Percentiles rank a stretch among this genome's conserved stretches.
phyloP scores from a whole-genome alignment of 2,113 vertebrate species.

The Esox niger region DNA sequence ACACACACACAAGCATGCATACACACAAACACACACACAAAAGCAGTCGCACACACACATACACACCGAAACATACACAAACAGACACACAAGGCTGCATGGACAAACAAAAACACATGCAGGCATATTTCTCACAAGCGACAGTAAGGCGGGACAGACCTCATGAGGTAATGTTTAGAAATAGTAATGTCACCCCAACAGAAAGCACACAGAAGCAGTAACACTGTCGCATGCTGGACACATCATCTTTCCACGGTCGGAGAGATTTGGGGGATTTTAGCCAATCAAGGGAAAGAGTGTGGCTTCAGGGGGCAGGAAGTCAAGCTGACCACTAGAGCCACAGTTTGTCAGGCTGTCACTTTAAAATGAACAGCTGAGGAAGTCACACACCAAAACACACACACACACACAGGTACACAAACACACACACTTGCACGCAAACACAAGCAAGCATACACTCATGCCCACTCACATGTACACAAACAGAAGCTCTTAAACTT shows the following conservation, averaged over 20 bases:
- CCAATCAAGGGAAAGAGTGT: constrained; percentile 55
- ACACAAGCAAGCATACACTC: constrained; percentile 14
- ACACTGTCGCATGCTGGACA: not conserved
- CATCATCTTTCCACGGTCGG: not conserved
- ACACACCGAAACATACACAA: not conserved
- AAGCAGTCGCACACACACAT: not conserved
- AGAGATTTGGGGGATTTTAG: constrained; percentile 37
- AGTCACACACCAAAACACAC: constrained; percentile 33
- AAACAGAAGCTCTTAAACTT: not conserved
- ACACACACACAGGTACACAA: constrained; percentile 1
- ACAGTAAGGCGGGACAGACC: too few relatives aligned
- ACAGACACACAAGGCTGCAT: not conserved
- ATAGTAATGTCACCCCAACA: constrained; percentile 49
- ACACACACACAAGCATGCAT: constrained; percentile 1
- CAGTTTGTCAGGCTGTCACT: constrained; percentile 62
- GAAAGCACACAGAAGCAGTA: constrained; percentile 37
- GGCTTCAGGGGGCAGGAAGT: constrained; percentile 61
- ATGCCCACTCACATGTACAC: constrained; percentile 1
- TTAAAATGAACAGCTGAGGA: constrained; percentile 56
- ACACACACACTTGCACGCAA: constrained; percentile 12
- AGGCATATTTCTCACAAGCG: not conserved
- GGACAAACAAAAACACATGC: not conserved
- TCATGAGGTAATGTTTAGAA: not conserved
- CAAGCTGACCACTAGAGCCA: constrained; percentile 47
- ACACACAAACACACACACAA: not conserved